Evolutionary conservation across 2,113 vertebrate genomes (phyloP).

Genomic region (Odontophorus gujanensis): DNA sequence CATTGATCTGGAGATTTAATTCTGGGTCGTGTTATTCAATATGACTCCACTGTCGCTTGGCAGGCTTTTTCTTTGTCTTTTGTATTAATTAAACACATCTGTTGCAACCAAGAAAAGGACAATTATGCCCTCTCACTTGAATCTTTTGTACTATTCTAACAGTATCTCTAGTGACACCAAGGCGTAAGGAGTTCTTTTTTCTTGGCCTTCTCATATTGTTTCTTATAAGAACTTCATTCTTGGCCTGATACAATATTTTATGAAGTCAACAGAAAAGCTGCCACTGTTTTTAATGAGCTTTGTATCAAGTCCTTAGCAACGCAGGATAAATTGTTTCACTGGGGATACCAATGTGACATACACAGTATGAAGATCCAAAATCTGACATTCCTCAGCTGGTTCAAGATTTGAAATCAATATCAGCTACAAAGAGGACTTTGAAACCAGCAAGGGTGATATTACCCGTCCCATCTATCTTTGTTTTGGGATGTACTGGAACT

Average conservation of each 20-base stretch:
- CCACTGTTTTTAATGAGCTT: constrained; percentile 43
- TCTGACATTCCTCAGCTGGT: not conserved
- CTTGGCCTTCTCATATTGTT: not conserved
- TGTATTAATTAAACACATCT: constrained; percentile 41
- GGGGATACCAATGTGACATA: not conserved
- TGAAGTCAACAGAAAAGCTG: constrained; percentile 27
- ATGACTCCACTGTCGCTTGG: not conserved
- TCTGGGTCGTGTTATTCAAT: constrained; percentile 7
- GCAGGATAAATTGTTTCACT: not conserved
- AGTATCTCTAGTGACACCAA: not conserved
- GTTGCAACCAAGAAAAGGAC: constrained; percentile 28
- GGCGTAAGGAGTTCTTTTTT: not conserved
- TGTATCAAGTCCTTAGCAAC: not conserved
- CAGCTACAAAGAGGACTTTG: not conserved
- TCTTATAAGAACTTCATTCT: not conserved
- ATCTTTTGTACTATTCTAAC: not conserved
- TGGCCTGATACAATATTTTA: constrained; percentile 1
- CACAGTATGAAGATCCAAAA: not conserved
- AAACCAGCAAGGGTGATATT: not conserved
- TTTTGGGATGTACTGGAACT: not conserved
- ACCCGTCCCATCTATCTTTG: not conserved
- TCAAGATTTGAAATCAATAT: not conserved
- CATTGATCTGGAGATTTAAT: not conserved
- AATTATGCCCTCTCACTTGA: constrained; percentile 21
- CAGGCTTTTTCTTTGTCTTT: constrained; percentile 35